Conservation (phyloP, 2,113 vertebrate genomes). For the Laticauda colubrina region DNA sequence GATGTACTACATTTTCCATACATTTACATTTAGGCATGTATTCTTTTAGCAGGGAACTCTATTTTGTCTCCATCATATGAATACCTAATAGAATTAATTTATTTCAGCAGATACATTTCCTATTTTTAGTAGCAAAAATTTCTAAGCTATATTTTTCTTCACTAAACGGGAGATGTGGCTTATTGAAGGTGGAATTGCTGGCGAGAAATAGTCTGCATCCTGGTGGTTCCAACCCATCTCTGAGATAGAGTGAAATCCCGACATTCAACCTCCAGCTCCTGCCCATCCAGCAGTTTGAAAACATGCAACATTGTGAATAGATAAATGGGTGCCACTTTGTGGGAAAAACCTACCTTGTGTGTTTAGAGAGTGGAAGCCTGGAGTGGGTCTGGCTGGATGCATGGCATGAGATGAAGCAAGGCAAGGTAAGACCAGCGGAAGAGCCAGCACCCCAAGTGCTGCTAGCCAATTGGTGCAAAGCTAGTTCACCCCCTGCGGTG, state of each 20-base stretch:
- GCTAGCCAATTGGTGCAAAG: not conserved
- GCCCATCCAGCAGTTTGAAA: not conserved
- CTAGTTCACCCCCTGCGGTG: not conserved
- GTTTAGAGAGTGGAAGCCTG: not conserved
- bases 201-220: not conserved
- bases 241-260: not conserved
- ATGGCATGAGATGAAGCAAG: not conserved
- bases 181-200: not conserved
- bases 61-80: not conserved
- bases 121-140: slow-evolving; percentile 4
- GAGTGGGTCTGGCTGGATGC: not conserved
- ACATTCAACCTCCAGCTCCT: no score
- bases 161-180: not conserved
- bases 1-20: not conserved
- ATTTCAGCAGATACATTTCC: slow-evolving; percentile 34
- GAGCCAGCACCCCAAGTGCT: not conserved
- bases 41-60: not conserved
- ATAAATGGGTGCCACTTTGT: not conserved
- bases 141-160: slow-evolving; percentile 29
- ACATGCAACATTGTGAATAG: not conserved
- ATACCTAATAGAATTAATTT: slow-evolving; percentile 20
- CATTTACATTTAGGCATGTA: not conserved
- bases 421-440: not conserved
- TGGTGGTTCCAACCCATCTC: not conserved
- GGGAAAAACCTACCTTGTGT: not conserved